These are phyloP conservation scores for Drosophila takahashii DNA, from an alignment of 1,140 invertebrate species.

Conservation along the genomic window DNA sequence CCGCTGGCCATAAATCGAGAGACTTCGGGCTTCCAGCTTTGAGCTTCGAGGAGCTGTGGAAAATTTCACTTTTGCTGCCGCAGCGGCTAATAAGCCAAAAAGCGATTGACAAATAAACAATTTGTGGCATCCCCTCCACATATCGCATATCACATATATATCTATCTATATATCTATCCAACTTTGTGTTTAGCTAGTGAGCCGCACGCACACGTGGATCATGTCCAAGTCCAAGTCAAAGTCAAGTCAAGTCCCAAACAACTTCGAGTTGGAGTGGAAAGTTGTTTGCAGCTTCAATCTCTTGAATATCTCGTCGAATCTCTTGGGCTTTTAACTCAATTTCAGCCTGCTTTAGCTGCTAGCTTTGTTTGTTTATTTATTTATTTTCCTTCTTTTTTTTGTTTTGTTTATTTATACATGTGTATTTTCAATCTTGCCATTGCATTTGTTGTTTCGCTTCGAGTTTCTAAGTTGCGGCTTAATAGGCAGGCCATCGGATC, in stretches of 20 bases:
- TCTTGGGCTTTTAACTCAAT: slow-evolving; percentile 79
- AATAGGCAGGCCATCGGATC: slow-evolving; percentile 49
- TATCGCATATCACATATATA: slow-evolving; percentile 26
- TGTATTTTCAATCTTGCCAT: slow-evolving; percentile 60
- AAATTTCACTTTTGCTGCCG: slow-evolving; percentile 74
- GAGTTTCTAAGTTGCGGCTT: slow-evolving; percentile 63
- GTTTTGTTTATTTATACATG: slow-evolving; percentile 55
- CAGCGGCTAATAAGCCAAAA: slow-evolving; percentile 63
- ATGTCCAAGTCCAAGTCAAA: slow-evolving; percentile 59
- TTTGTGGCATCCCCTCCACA: slow-evolving; percentile 55
- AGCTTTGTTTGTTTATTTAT: slow-evolving; percentile 63
- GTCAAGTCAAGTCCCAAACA: slow-evolving; percentile 55
- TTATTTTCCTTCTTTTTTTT: neutral
- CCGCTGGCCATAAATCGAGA: slow-evolving; percentile 38
- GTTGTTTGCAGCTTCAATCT: slow-evolving; percentile 65
- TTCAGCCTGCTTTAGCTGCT: slow-evolving; percentile 43
- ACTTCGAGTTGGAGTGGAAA: slow-evolving; percentile 63
- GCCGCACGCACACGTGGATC: slow-evolving; percentile 65
- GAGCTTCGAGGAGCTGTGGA: slow-evolving; percentile 44
- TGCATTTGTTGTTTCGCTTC: slow-evolving; percentile 43
- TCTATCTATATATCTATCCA: slow-evolving; percentile 17
- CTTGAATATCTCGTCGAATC: slow-evolving; percentile 62
- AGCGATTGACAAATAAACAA: slow-evolving; percentile 81
- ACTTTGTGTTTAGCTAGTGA: slow-evolving; percentile 21
- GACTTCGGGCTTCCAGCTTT: neutral